Evolutionary conservation across 2,888 invertebrate species (phyloP).

Genomic region (Diabrotica balteata): DNA sequence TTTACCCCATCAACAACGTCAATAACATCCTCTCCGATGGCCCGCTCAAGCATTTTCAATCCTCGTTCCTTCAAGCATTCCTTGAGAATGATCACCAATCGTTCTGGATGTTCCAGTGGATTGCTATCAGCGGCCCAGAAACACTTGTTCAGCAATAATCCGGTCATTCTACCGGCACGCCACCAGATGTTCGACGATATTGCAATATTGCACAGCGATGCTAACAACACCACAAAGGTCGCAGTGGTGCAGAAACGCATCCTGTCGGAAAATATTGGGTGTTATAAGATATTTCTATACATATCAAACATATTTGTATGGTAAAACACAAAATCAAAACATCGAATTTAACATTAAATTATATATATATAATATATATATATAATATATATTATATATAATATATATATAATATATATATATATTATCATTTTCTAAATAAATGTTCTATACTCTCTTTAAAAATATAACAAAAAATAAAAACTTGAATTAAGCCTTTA

Average conservation of each 20-base stretch:
- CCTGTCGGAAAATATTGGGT: conserved; percentile 20
- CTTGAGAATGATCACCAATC: conserved; percentile 36
- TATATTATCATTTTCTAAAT: no score
- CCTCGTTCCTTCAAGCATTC: conserved; percentile 65
- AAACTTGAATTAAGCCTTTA: no score
- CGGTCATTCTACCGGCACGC: conserved; percentile 43
- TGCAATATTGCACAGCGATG: conserved; percentile 22
- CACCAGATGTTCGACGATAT: conserved; percentile 38
- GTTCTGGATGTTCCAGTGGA: conserved; percentile 29
- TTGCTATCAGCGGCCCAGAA: conserved; percentile 32
- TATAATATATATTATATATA: no score
- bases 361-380: no score
- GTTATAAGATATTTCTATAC: not conserved
- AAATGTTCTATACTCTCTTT: no score
- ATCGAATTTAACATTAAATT: no score
- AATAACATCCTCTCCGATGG: conserved; percentile 68
- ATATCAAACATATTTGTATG: not conserved
- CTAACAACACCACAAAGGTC: conserved; percentile 23
- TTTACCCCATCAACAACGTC: conserved; percentile 70
- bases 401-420: no score
- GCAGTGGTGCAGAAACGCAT: conserved; percentile 29
- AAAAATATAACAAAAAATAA: no score
- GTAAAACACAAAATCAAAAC: no score
- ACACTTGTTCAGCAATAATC: conserved; percentile 45
- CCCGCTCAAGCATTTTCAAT: conserved; percentile 67